These are phyloP conservation scores for Plotosus lineatus DNA, from an alignment of 2,113 vertebrate species.

Conservation along the genomic window DNA sequence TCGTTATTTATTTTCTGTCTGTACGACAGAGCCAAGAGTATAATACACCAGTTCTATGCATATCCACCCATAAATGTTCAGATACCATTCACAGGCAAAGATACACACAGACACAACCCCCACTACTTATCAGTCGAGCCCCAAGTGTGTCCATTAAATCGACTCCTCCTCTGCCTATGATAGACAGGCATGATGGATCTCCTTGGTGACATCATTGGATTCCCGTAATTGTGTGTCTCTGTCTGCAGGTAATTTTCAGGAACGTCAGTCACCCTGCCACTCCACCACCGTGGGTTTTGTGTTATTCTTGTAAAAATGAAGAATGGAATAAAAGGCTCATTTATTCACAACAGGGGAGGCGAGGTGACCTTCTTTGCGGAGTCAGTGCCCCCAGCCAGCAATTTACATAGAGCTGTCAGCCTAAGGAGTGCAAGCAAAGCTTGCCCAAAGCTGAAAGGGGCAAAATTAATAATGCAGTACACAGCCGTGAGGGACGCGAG, in stretches of 20 bases:
- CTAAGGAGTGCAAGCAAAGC: slow-evolving; percentile 58
- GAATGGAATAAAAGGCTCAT: slow-evolving; percentile 76
- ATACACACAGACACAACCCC: slow-evolving; percentile 42
- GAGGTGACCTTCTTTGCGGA: slow-evolving; percentile 80
- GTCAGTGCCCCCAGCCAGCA: slow-evolving; percentile 74
- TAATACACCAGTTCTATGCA: background rate
- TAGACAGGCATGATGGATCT: slow-evolving; percentile 46
- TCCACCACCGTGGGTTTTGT: slow-evolving; percentile 25
- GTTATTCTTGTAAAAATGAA: slow-evolving; percentile 69
- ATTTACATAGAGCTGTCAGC: slow-evolving; percentile 80
- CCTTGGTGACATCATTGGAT: slow-evolving; percentile 46
- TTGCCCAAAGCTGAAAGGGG: slow-evolving; percentile 64
- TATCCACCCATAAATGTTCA: background rate
- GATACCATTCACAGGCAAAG: background rate
- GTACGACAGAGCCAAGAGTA: background rate
- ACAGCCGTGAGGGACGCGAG: slow-evolving; percentile 66
- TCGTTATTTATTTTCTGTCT: background rate
- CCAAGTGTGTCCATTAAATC: slow-evolving; percentile 22
- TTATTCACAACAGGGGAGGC: slow-evolving; percentile 70
- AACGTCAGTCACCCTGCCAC: slow-evolving; percentile 61
- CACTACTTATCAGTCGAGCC: slow-evolving; percentile 42
- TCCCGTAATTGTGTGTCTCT: slow-evolving; percentile 65
- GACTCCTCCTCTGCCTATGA: slow-evolving; percentile 34
- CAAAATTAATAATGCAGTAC: slow-evolving; percentile 73
- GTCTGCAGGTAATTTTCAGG: slow-evolving; percentile 66